A percentile compares a stretch with the other conserved stretches of the same genome.
Evolutionary conservation across 2,113 vertebrate species (phyloP).

Genomic region (Conger conger): DNA sequence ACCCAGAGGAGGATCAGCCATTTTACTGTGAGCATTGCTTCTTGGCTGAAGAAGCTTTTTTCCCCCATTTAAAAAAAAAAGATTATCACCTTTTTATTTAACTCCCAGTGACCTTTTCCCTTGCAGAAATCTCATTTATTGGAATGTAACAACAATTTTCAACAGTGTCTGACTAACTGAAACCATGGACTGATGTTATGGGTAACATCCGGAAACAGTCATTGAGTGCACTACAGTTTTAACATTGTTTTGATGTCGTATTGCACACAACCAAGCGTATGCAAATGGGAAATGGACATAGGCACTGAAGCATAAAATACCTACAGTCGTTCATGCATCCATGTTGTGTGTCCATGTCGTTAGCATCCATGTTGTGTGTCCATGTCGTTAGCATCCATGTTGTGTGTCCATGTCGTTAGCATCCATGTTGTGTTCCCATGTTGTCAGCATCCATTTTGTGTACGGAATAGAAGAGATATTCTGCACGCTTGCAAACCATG

Average conservation of each 20-base stretch:
- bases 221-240: neutral
- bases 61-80: neutral
- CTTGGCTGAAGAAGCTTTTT: neutral
- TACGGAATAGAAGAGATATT: neutral
- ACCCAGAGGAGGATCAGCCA: neutral
- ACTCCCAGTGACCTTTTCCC: neutral
- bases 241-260: neutral
- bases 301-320: too few relatives aligned
- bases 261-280: neutral
- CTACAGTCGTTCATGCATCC: neutral
- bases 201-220: neutral
- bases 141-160: constrained; percentile 15
- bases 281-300: neutral
- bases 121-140: neutral
- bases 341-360: too few relatives aligned
- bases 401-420: neutral
- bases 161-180: neutral
- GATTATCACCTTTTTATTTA: neutral
- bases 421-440: neutral
- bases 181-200: neutral
- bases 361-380: too few relatives aligned
- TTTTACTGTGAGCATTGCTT: neutral
- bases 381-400: too few relatives aligned
- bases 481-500: neutral
- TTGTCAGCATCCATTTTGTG: neutral